phyloP scores from a whole-genome alignment of 2,888 invertebrate genomes.

The Dysmachus trigonus region DNA sequence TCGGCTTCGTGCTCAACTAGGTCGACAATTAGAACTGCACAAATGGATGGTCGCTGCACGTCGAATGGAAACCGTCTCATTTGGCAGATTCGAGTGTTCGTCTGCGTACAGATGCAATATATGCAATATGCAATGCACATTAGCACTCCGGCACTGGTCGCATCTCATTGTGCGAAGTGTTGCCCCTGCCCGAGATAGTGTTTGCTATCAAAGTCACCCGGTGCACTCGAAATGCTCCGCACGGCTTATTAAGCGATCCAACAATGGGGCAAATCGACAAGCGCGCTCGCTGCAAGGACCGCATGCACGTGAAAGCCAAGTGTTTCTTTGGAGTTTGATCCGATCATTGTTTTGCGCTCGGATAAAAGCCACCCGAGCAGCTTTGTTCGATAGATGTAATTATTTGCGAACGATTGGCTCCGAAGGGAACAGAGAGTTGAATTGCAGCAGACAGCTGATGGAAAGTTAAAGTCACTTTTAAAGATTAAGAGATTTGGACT shows the following conservation, averaged over 20 bases:
- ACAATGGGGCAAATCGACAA: background rate
- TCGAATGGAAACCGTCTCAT: background rate
- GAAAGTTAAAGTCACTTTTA: background rate
- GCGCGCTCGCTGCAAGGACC: background rate
- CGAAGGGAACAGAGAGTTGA: background rate
- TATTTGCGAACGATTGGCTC: background rate
- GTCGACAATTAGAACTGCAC: background rate
- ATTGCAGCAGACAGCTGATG: background rate
- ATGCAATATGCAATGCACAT: background rate
- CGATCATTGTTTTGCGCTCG: background rate
- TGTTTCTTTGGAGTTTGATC: background rate
- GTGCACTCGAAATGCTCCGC: background rate
- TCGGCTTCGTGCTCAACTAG: background rate
- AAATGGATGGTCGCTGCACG: background rate
- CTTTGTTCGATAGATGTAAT: background rate
- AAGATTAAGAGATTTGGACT: background rate
- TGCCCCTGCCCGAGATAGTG: background rate
- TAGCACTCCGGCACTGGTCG: background rate
- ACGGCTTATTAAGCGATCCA: background rate
- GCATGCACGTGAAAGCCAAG: background rate
- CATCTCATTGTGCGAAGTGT: background rate
- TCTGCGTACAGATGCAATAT: background rate
- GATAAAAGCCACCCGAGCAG: background rate
- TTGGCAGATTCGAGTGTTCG: slow-evolving; percentile 8
- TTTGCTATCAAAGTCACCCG: background rate